Conservation (phyloP, 2,113 vertebrate species). For the Pitta sordida region DNA sequence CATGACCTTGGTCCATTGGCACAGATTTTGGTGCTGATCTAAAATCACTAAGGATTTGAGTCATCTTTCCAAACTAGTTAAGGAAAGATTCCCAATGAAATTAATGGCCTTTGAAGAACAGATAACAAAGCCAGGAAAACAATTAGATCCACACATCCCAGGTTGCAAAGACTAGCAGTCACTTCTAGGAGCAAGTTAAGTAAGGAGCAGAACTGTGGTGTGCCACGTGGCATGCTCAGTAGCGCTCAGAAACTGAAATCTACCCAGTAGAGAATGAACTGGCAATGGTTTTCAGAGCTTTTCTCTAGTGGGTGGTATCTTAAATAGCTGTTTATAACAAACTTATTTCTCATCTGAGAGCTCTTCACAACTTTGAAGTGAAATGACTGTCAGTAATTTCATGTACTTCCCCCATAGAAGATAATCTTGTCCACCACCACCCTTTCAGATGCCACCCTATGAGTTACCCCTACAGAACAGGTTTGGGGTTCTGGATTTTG, state of each 20-base stretch:
- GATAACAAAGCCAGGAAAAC: not conserved
- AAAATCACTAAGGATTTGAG: not conserved
- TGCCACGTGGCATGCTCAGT: not conserved
- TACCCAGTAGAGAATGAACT: not conserved
- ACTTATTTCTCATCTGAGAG: not conserved
- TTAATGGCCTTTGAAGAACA: not conserved
- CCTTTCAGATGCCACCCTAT: no score
- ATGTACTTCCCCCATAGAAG: not conserved
- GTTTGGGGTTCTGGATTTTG: no score
- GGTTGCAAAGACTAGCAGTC: not conserved
- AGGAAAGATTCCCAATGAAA: not conserved
- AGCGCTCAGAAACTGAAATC: not conserved
- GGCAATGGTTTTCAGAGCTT: not conserved
- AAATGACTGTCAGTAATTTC: not conserved
- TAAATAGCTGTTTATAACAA: not conserved
- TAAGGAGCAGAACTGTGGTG: not conserved
- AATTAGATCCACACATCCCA: not conserved
- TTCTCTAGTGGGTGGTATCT: not conserved
- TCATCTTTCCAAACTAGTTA: not conserved
- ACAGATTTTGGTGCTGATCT: not conserved
- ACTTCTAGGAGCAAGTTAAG: not conserved
- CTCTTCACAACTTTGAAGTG: not conserved
- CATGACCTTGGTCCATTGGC: not conserved
- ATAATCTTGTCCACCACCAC: no score
- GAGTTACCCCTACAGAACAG: no score